Conservation (phyloP, 2,113 vertebrate species). For the Pomatostomus ruficeps region DNA sequence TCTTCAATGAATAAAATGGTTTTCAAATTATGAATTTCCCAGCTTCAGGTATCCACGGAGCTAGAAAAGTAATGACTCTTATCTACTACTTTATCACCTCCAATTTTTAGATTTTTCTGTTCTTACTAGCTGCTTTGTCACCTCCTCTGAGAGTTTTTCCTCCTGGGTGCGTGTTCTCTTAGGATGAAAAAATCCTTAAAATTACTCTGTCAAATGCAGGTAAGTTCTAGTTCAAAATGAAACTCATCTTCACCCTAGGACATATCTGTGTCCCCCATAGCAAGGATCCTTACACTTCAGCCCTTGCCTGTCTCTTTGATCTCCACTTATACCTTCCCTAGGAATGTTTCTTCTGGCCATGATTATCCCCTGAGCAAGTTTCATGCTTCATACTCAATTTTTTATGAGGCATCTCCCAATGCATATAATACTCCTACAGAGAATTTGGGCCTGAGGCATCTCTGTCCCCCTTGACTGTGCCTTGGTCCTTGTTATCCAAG, state of each 20-base stretch:
- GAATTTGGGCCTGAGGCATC: not conserved
- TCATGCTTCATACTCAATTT: not conserved
- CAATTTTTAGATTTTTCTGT: not conserved
- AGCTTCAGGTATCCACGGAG: not conserved
- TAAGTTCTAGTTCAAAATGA: not conserved
- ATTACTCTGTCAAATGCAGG: not conserved
- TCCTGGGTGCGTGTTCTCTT: not conserved
- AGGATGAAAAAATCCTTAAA: not conserved
- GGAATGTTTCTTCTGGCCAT: not conserved
- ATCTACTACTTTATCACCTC: not conserved
- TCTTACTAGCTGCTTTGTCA: not conserved
- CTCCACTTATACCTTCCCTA: not conserved
- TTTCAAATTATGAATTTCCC: not conserved
- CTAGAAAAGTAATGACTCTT: not conserved
- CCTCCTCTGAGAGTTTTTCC: not conserved
- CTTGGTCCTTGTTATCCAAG: not conserved
- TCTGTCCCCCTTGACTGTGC: not conserved
- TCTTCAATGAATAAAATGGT: not conserved
- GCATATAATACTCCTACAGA: not conserved
- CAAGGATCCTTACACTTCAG: not conserved
- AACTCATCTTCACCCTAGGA: not conserved
- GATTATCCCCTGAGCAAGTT: not conserved
- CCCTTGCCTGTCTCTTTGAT: not conserved
- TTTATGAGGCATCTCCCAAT: not conserved
- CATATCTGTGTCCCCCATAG: not conserved